These are phyloP conservation scores for Chrysochloris asiatica DNA, from an alignment of 2,113 vertebrate species.

Conservation along the genomic window DNA sequence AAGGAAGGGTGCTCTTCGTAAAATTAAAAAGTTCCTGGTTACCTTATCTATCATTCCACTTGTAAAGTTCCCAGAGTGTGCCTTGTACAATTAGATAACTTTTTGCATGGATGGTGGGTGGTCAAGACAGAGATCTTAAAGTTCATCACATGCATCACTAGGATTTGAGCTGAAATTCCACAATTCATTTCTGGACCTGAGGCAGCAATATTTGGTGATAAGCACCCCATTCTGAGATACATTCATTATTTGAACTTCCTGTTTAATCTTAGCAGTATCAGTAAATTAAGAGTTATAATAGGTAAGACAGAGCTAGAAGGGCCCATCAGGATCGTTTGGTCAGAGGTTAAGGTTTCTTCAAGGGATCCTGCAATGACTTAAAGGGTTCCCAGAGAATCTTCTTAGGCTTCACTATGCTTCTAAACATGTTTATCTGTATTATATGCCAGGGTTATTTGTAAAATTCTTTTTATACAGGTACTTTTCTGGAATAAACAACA, in stretches of 20 bases:
- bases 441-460: background rate
- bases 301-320: background rate
- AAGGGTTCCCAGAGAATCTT: background rate
- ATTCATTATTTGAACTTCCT: conserved; percentile 30
- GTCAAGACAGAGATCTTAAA: conserved; percentile 71
- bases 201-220: conserved; percentile 36
- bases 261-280: background rate
- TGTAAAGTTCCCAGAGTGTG: conserved; percentile 85
- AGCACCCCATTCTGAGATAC: background rate
- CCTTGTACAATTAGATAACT: conserved; percentile 83
- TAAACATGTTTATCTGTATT: conserved; percentile 22
- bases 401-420: background rate
- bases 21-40: conserved; percentile 88
- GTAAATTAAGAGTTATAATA: background rate
- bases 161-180: conserved; percentile 35
- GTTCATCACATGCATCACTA: conserved; percentile 73
- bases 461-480: background rate
- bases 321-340: background rate
- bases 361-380: background rate
- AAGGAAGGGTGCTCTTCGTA: conserved; percentile 88
- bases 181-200: conserved; percentile 28
- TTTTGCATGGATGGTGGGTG: conserved; percentile 78
- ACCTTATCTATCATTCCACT: conserved; percentile 87
- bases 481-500: conserved; percentile 4
- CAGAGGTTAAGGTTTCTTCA: background rate